Conservation (phyloP, 2,113 vertebrate genomes). For the Brienomyrus longianalis region DNA sequence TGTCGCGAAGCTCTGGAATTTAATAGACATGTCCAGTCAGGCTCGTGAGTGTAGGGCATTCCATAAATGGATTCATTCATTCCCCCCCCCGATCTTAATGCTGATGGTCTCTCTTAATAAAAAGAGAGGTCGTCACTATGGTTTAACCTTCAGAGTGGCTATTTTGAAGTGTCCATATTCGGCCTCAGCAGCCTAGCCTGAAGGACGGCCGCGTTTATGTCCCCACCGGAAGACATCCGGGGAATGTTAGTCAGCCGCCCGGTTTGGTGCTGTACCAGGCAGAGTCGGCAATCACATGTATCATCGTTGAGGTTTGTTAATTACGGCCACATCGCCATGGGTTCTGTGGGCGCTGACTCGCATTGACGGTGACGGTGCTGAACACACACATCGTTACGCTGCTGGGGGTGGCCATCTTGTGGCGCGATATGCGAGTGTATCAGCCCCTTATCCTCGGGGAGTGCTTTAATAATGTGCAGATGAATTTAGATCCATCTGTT, state of each 20-base stretch:
- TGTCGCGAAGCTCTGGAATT: background rate
- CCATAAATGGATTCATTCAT: background rate
- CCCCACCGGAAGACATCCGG: background rate
- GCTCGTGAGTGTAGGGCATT: background rate
- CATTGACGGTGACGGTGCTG: background rate
- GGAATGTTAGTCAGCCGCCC: background rate
- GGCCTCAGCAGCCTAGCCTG: background rate
- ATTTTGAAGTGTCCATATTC: background rate
- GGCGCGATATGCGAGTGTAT: background rate
- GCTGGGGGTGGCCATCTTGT: background rate
- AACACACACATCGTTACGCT: background rate
- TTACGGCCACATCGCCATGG: background rate
- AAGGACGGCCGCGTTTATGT: background rate
- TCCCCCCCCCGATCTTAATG: background rate
- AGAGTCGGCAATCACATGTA: background rate
- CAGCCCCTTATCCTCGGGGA: background rate
- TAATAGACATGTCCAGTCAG: constrained; percentile 5
- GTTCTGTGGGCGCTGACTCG: background rate
- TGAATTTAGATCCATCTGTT: constrained; percentile 3
- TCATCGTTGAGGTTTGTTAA: background rate
- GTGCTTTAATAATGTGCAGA: background rate
- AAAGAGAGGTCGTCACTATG: background rate
- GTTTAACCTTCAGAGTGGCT: background rate
- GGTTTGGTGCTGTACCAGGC: background rate
- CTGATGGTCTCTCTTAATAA: background rate